phyloP scores from a whole-genome alignment of 2,113 vertebrate genomes.

The Petaurus breviceps region DNA sequence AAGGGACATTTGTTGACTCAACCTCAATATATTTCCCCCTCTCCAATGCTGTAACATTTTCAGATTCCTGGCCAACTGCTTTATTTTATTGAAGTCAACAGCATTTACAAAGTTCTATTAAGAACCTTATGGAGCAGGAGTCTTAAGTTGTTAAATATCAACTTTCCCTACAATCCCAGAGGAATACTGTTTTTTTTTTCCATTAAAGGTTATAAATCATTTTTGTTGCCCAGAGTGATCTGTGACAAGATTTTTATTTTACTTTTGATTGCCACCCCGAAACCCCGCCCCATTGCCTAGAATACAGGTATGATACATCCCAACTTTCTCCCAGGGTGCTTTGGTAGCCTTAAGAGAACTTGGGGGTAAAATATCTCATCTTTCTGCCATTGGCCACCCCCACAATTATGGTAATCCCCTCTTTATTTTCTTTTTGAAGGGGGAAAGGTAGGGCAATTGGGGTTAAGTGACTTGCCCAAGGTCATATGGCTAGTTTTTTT shows the following conservation, averaged over 20 bases:
- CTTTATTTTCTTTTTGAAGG: too few relatives aligned
- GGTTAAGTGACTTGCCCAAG: too few relatives aligned
- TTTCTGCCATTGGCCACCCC: not conserved
- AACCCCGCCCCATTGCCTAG: not conserved
- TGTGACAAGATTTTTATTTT: not conserved
- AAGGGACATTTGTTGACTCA: conserved; percentile 53
- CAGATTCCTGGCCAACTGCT: conserved; percentile 59
- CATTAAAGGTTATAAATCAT: not conserved
- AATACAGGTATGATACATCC: not conserved
- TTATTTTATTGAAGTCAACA: conserved; percentile 47
- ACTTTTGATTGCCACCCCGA: not conserved
- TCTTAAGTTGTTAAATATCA: conserved; percentile 56
- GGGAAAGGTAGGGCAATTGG: too few relatives aligned
- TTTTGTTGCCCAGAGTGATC: not conserved
- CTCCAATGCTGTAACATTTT: conserved; percentile 61
- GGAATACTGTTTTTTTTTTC: not conserved
- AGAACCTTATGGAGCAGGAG: conserved; percentile 51
- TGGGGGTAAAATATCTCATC: not conserved
- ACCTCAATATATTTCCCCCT: conserved; percentile 58
- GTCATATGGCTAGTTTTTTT: too few relatives aligned
- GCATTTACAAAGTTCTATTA: conserved; percentile 48
- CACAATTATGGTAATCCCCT: not conserved
- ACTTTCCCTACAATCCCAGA: conserved; percentile 15
- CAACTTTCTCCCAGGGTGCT: not conserved
- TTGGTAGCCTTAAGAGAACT: not conserved